Evolutionary conservation across 2,797 vertebrate genomes (phyloP).

Genomic region (Nannoperca obscura): DNA sequence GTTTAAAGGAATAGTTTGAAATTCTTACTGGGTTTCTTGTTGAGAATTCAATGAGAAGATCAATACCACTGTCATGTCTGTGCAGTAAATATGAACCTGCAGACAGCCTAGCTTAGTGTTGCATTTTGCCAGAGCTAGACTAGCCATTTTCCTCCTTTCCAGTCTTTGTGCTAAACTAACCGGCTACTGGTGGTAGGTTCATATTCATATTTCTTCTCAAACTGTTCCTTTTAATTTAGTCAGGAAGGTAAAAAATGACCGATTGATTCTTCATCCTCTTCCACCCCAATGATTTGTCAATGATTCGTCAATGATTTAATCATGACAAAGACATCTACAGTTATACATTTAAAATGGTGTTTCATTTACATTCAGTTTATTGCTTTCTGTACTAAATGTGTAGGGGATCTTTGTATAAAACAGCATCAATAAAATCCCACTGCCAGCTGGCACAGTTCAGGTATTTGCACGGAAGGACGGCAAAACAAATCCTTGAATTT

Average conservation of each 20-base stretch:
- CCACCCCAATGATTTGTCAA: background rate
- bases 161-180: too few relatives aligned
- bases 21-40: background rate
- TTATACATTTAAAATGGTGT: background rate
- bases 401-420: background rate
- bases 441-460: background rate
- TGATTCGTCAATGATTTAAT: background rate
- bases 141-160: too few relatives aligned
- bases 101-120: background rate
- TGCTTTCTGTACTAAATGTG: background rate
- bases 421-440: background rate
- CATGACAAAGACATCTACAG: background rate
- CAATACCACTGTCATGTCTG: background rate
- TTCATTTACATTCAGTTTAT: background rate
- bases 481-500: conserved; percentile 71
- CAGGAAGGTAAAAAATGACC: background rate
- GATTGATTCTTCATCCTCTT: background rate
- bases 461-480: background rate
- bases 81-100: background rate
- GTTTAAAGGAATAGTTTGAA: background rate
- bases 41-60: background rate
- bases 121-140: background rate
- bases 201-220: background rate
- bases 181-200: background rate
- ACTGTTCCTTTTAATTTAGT: background rate